Evolutionary conservation across 2,888 invertebrate genomes (phyloP).

Genomic region (Platypus cylindrus): DNA sequence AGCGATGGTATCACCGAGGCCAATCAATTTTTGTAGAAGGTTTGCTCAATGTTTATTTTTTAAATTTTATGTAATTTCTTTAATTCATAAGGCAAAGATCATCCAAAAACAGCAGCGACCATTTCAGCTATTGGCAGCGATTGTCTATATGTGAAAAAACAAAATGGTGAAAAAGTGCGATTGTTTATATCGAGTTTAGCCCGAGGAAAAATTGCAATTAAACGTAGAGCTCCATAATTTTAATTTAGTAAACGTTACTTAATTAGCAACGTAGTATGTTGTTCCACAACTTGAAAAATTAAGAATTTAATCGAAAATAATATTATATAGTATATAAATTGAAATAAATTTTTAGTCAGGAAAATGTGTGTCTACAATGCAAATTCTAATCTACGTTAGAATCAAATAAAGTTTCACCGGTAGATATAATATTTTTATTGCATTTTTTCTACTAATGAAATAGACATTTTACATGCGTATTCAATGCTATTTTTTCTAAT

Average conservation of each 20-base stretch:
- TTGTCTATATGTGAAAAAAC: conserved; percentile 86
- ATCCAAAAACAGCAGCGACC: conserved; percentile 73
- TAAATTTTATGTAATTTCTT: conserved; percentile 2
- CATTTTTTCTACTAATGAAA: too few relatives aligned
- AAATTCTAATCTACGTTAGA: too few relatives aligned
- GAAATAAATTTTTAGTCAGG: too few relatives aligned
- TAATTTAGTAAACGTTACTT: background rate
- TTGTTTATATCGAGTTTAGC: conserved; percentile 75
- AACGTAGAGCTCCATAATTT: conserved; percentile 57
- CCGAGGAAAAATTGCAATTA: conserved; percentile 78
- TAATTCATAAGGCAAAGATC: conserved; percentile 61
- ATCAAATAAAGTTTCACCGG: too few relatives aligned
- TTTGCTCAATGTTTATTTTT: conserved; percentile 3
- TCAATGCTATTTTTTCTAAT: too few relatives aligned
- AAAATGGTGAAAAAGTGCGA: conserved; percentile 67
- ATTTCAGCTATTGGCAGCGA: conserved; percentile 87
- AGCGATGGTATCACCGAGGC: conserved; percentile 90
- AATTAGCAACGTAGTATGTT: too few relatives aligned
- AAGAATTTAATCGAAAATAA: too few relatives aligned
- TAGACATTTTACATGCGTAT: too few relatives aligned
- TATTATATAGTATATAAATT: too few relatives aligned
- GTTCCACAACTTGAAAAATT: too few relatives aligned
- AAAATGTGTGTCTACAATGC: too few relatives aligned
- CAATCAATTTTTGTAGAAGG: conserved; percentile 63
- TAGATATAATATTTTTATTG: too few relatives aligned